Base-by-base conservation (phyloP, 53 echinoderm and acorn worm species). In the Arbacia lixula region DNA sequence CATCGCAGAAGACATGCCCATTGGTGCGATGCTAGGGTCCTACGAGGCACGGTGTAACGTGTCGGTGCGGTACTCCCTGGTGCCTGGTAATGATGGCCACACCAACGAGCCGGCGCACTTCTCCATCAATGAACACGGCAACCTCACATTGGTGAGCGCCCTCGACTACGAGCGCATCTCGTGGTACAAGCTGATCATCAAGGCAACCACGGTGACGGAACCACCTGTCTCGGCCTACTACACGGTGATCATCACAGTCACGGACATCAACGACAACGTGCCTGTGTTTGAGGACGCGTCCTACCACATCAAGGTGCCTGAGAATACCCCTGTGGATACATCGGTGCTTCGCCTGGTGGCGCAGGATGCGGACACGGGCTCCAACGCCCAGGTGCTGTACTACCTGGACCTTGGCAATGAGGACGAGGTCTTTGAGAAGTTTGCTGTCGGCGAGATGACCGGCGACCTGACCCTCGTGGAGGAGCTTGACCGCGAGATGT, bases 181-280 rank as follows among this genome's bases (percentile, higher is more conserved):
- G 6, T 98, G 94, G 98, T 90, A 94, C 63, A 92, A 88, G 49
- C 87, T 98, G 20, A 92, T 88, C 4, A 46, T 98, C 55, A 94
- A 91, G 60, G 98, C 94, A 0, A 86, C 78, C 36, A 86, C 79
- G 9, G 88, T 63, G n/a, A 39, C 83, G 3, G 63, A 55, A 21
- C 98, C 98, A 3, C 64, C 84, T 3, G 78, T 98, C 21, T 79
- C 94, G 1, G 36, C 92, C 2, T 98, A 91, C 87, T 49, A 86
- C 52, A 90, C 90, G 29, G 87, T 98, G 29, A 64, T 74, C 6
- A 69, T 98, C 22, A 78, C 90, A 5, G 87, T 98, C 30, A 84
- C 87, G 3, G 98, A 98, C 55, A 58, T 93, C 27, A 98, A 98
- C 30, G 98, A 98, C 56, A 98, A 98, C 56, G 76, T 92, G 34